These are phyloP conservation scores for Hyalella azteca DNA, from an alignment of 2,888 invertebrate species.

Conservation along the genomic window DNA sequence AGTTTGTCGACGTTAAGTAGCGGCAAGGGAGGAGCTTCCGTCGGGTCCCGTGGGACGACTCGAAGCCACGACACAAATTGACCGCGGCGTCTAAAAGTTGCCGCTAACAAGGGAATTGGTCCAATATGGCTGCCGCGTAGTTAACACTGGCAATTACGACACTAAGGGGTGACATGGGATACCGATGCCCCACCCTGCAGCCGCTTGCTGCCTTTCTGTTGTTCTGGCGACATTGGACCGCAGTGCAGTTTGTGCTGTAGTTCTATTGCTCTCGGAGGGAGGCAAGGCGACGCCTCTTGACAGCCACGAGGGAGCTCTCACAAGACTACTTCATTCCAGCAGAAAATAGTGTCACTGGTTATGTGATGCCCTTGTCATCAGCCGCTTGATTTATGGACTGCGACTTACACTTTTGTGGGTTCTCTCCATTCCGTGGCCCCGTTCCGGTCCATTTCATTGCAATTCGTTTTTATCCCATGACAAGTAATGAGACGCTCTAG, in stretches of 20 bases:
- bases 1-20: conserved; percentile 51
- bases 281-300: neutral
- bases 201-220: neutral
- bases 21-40: conserved; percentile 55
- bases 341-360: conserved; percentile 23
- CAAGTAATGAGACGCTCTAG: no score
- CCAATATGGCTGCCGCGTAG: conserved; percentile 58
- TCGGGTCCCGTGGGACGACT: conserved; percentile 52
- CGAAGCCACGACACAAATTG: conserved; percentile 58
- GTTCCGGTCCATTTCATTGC: no score
- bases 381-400: conserved; percentile 22
- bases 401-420: no score
- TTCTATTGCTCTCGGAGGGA: conserved; percentile 19
- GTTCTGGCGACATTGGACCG: neutral
- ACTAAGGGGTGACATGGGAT: conserved; percentile 49
- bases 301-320: conserved; percentile 15
- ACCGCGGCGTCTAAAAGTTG: conserved; percentile 58
- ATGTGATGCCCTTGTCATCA: conserved; percentile 30
- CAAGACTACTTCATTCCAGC: conserved; percentile 26
- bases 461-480: no score
- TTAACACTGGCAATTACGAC: conserved; percentile 59
- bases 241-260: neutral
- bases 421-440: no score
- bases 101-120: conserved; percentile 59
- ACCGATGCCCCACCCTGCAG: conserved; percentile 38